phyloP scores from a whole-genome alignment of 1,140 invertebrate species.

The Hydropsyche tenuis region DNA sequence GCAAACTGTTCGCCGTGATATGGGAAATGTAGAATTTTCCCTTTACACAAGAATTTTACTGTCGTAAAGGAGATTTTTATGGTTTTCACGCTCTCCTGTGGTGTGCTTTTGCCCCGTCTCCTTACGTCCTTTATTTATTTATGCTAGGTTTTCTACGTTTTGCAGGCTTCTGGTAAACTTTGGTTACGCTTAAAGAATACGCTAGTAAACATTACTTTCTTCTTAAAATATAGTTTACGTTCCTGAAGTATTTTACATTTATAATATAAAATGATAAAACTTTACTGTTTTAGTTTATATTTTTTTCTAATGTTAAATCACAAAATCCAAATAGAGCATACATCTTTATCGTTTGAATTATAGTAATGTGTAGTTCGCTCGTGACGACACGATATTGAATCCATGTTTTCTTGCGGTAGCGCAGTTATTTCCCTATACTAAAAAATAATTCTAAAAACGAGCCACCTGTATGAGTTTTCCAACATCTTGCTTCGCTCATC shows the following conservation, averaged over 20 bases:
- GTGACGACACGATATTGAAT: too few species aligned
- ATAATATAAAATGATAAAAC: too few species aligned
- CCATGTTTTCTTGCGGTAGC: too few species aligned
- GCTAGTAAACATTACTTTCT: not conserved
- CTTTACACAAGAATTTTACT: slow-evolving; percentile 29
- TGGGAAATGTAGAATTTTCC: slow-evolving; percentile 33
- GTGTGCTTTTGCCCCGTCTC: not conserved
- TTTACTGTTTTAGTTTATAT: too few species aligned
- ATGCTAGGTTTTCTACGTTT: not conserved
- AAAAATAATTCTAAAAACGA: not conserved
- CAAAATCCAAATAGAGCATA: too few species aligned
- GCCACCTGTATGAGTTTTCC: slow-evolving; percentile 13
- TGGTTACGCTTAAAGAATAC: slow-evolving; percentile 5
- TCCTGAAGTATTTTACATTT: too few species aligned
- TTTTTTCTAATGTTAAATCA: too few species aligned
- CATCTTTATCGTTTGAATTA: too few species aligned
- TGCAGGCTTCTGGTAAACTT: slow-evolving; percentile 10
- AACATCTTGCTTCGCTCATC: slow-evolving; percentile 6
- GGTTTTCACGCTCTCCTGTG: slow-evolving; percentile 12
- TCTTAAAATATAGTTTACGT: too few species aligned
- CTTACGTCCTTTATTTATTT: slow-evolving; percentile 21
- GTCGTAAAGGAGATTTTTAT: slow-evolving; percentile 35
- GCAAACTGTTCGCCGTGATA: slow-evolving; percentile 23
- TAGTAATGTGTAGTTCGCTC: too few species aligned
- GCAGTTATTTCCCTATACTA: too few species aligned